Percentiles rank a stretch among this genome's conserved stretches.
These are phyloP conservation scores for Pelmatolapia mariae DNA, from an alignment of 2,113 vertebrate genomes.

Conservation along the genomic window DNA sequence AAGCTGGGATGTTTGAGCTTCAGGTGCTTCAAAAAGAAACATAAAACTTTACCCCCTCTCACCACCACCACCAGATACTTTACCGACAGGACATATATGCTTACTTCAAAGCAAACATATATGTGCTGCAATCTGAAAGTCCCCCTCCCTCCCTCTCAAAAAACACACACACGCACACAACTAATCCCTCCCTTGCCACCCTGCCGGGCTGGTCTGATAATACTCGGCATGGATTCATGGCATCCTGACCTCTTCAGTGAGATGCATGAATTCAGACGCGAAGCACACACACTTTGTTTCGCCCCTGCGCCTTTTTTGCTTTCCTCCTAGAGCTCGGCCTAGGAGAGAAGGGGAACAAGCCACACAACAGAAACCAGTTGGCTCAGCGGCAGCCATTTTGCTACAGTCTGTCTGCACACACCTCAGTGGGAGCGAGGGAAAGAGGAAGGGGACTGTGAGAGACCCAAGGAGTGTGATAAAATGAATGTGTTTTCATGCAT, in stretches of 20 bases:
- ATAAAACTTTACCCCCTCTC: neutral
- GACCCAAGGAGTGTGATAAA: neutral
- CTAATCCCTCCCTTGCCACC: conserved; percentile 12
- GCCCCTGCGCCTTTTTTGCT: neutral
- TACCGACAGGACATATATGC: conserved; percentile 41
- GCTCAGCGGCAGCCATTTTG: conserved; percentile 64
- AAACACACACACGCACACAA: neutral
- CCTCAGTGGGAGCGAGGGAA: conserved; percentile 10
- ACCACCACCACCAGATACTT: conserved; percentile 9
- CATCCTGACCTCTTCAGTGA: conserved; percentile 29
- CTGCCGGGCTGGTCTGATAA: conserved; percentile 29
- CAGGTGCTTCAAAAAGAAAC: conserved; percentile 1
- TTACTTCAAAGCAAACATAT: conserved; percentile 46
- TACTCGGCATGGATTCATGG: conserved; percentile 53
- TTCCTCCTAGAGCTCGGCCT: neutral
- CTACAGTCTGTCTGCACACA: conserved; percentile 57
- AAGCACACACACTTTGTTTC: neutral
- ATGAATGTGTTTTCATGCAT: neutral
- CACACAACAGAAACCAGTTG: conserved; percentile 24
- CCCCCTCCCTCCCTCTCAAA: neutral
- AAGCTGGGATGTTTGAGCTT: conserved; percentile 44
- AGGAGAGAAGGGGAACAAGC: neutral
- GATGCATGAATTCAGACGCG: conserved; percentile 54
- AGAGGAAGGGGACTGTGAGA: conserved; percentile 1
- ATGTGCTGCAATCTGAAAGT: conserved; percentile 51